Conservation (phyloP, 2,888 invertebrate genomes). For the Portevinia maculata region DNA sequence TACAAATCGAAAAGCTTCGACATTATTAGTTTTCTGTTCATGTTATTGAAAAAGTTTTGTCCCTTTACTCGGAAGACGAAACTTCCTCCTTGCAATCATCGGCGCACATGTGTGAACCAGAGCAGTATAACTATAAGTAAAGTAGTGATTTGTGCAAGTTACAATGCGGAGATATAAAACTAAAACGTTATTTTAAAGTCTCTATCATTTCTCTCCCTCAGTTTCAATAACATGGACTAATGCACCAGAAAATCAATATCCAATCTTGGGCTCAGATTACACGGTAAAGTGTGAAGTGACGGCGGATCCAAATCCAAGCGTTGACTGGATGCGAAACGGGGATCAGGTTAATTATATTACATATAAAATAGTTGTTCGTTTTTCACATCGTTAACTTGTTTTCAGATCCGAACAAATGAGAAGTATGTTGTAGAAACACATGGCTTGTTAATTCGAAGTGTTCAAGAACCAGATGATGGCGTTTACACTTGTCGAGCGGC, state of each 20-base stretch:
- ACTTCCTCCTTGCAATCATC: constrained; percentile 32
- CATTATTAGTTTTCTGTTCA: constrained; percentile 69
- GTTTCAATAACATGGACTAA: constrained; percentile 94
- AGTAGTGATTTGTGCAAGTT: constrained; percentile 6
- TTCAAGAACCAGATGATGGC: constrained; percentile 92
- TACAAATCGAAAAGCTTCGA: constrained; percentile 63
- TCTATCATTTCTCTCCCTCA: constrained; percentile 79
- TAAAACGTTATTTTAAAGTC: constrained; percentile 16
- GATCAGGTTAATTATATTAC: constrained; percentile 84
- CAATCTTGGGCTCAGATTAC: constrained; percentile 89
- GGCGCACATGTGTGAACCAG: constrained; percentile 38
- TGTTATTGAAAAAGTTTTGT: constrained; percentile 70
- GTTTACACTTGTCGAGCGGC: constrained; percentile 94
- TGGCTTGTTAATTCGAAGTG: constrained; percentile 90
- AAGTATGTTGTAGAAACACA: constrained; percentile 90
- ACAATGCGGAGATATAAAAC: constrained; percentile 34
- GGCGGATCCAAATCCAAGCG: constrained; percentile 92
- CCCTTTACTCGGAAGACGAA: constrained; percentile 6
- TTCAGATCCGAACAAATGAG: constrained; percentile 87
- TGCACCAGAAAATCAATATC: constrained; percentile 92
- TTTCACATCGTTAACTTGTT: constrained; percentile 9
- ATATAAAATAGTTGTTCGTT: constrained; percentile 2
- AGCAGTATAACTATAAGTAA: constrained; percentile 10
- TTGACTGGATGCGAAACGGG: constrained; percentile 93
- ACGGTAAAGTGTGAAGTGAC: constrained; percentile 92